Conservation (phyloP, 2,797 vertebrate species). For the Sebastes hubbsi region DNA sequence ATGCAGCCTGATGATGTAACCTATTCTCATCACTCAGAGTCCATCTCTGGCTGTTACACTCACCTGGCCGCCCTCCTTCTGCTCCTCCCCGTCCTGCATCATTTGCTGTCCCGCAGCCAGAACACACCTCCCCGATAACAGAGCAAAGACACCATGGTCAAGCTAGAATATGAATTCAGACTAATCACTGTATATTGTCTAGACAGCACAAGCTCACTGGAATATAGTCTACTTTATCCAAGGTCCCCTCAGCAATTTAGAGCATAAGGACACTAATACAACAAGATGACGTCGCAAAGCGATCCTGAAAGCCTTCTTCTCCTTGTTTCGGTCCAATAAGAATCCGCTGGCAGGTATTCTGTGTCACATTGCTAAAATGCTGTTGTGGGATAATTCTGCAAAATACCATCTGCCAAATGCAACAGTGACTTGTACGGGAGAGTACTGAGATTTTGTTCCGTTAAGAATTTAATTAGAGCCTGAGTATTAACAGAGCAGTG, state of each 20-base stretch:
- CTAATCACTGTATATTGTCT: slow-evolving; percentile 20
- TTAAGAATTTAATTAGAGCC: slow-evolving; percentile 19
- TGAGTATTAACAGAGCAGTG: not conserved
- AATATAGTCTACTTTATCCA: not conserved
- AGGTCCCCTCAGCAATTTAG: slow-evolving; percentile 34
- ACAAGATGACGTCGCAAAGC: slow-evolving; percentile 27
- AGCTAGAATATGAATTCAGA: not conserved
- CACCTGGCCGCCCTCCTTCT: not conserved
- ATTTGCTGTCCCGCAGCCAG: slow-evolving; percentile 4
- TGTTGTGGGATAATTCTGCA: slow-evolving; percentile 7
- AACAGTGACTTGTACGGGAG: not conserved
- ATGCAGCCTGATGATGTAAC: not conserved
- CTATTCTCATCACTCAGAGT: not conserved
- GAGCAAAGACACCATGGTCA: not conserved
- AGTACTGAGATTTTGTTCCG: slow-evolving; percentile 1
- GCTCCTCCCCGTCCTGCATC: not conserved
- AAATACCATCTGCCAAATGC: slow-evolving; percentile 31
- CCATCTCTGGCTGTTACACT: not conserved
- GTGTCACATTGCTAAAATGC: slow-evolving; percentile 32
- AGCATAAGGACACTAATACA: slow-evolving; percentile 31
- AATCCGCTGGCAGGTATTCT: slow-evolving; percentile 35
- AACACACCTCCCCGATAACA: not conserved
- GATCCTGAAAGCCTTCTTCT: slow-evolving; percentile 8
- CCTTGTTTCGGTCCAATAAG: slow-evolving; percentile 13
- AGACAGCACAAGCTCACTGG: not conserved